Evolutionary conservation across 2,113 vertebrate species (phyloP).

Genomic region (Electrona antarctica): DNA sequence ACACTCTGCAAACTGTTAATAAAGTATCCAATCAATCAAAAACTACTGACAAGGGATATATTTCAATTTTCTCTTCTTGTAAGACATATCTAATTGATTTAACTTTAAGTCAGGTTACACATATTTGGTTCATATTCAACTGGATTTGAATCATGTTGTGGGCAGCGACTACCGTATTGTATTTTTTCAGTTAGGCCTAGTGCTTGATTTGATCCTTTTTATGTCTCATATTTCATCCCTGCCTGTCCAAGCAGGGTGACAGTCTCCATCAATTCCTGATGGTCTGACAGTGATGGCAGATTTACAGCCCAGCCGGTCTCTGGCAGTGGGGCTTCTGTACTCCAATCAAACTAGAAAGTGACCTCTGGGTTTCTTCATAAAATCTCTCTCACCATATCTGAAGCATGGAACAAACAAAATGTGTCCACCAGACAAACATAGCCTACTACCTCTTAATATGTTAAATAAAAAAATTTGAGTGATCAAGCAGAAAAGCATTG

Average conservation of each 20-base stretch:
- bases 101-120: background rate
- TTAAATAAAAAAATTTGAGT: too few species aligned
- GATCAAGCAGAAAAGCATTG: too few species aligned
- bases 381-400: background rate
- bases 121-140: too few species aligned
- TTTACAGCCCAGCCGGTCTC: conserved; percentile 17
- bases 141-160: too few species aligned
- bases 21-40: too few species aligned
- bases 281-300: conserved; percentile 22
- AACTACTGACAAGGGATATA: background rate
- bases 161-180: too few species aligned
- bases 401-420: background rate
- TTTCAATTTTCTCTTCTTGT: background rate
- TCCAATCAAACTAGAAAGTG: conserved; percentile 12
- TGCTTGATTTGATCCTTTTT: conserved; percentile 7
- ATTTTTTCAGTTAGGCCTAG: background rate
- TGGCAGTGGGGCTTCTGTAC: background rate
- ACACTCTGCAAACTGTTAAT: too few species aligned
- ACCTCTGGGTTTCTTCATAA: background rate
- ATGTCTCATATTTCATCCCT: conserved; percentile 7
- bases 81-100: background rate
- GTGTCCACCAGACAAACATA: background rate
- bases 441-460: background rate
- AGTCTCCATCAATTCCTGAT: conserved; percentile 2
- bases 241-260: conserved; percentile 1